phyloP scores from a whole-genome alignment of 2,797 vertebrate species.

The Novumbra hubbsi region DNA sequence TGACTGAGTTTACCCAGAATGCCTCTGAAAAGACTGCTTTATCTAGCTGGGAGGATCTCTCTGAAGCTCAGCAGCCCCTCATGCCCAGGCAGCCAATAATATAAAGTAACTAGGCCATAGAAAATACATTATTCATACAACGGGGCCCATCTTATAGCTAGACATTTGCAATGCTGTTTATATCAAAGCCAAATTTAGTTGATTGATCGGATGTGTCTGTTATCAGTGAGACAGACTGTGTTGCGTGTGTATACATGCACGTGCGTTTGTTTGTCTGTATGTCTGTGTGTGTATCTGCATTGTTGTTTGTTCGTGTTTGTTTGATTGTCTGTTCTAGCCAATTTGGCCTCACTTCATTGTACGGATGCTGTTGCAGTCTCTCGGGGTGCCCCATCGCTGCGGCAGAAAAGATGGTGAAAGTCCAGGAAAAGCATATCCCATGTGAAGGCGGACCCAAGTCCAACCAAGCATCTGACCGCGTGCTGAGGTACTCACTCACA shows the following conservation, averaged over 20 bases:
- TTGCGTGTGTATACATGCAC: conserved; percentile 7
- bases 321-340: conserved; percentile 5
- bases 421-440: conserved; percentile 92
- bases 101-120: conserved; percentile 48
- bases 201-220: conserved; percentile 17
- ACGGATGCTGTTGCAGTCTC: conserved; percentile 82
- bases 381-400: conserved; percentile 97
- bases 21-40: conserved; percentile 37
- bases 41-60: conserved; percentile 39
- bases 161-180: conserved; percentile 16
- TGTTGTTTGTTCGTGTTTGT: background rate
- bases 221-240: conserved; percentile 1
- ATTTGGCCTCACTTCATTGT: conserved; percentile 45
- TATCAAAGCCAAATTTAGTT: conserved; percentile 15
- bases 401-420: conserved; percentile 96
- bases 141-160: conserved; percentile 6
- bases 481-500: conserved; percentile 85
- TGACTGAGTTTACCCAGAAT: conserved; percentile 22
- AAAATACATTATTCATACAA: conserved; percentile 51
- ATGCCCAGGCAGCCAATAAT: conserved; percentile 32
- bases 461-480: conserved; percentile 94
- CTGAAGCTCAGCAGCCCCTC: conserved; percentile 46
- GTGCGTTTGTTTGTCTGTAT: background rate
- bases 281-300: conserved; percentile 6
- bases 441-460: conserved; percentile 86